Conservation (phyloP, 2,888 invertebrate species). For the Tachina fera region DNA sequence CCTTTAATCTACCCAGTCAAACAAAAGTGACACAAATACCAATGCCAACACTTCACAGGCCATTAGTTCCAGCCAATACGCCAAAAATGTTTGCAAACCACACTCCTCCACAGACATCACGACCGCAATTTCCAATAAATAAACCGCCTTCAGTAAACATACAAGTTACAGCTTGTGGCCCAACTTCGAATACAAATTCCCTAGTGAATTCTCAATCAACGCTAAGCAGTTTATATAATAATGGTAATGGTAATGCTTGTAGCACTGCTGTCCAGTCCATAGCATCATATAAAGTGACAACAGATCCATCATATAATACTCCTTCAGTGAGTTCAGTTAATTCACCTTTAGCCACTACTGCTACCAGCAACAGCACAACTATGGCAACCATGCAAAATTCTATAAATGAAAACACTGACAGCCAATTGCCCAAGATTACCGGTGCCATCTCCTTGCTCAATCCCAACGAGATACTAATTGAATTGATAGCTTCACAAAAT, state of each 20-base stretch:
- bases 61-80: not conserved
- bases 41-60: slow-evolving; percentile 12
- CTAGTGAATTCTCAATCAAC: too few relatives aligned
- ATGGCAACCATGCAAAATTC: not conserved
- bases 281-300: slow-evolving; percentile 11
- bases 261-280: not conserved
- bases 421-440: slow-evolving; percentile 59
- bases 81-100: not conserved
- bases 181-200: not conserved
- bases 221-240: too few relatives aligned
- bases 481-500: slow-evolving; percentile 66
- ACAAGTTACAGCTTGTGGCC: not conserved
- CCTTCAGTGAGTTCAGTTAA: not conserved
- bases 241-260: not conserved
- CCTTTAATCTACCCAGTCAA: slow-evolving; percentile 41
- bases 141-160: not conserved
- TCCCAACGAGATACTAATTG: slow-evolving; percentile 72
- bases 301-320: not conserved
- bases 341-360: not conserved
- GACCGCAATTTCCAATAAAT: not conserved
- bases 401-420: not conserved
- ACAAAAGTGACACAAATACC: slow-evolving; percentile 25
- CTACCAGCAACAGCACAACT: not conserved
- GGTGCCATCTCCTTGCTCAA: slow-evolving; percentile 66
- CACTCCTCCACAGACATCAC: not conserved